Conservation (phyloP, 2,888 invertebrate genomes). For the Spodoptera littoralis region DNA sequence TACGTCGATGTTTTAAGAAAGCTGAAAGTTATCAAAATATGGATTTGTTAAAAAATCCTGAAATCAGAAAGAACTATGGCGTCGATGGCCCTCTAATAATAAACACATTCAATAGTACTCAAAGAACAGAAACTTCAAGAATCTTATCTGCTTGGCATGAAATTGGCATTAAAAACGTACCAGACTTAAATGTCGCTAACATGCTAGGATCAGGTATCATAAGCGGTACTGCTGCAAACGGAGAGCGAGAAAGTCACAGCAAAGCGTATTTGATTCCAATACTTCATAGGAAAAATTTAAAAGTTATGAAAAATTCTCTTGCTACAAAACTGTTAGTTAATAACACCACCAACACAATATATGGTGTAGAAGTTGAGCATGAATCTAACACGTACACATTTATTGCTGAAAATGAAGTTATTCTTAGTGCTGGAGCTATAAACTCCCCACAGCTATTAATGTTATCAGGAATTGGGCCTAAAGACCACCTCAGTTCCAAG, state of each 20-base stretch:
- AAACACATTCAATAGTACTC: conserved; percentile 80
- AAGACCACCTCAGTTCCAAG: conserved; percentile 61
- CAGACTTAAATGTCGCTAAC: conserved; percentile 78
- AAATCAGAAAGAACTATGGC: conserved; percentile 71
- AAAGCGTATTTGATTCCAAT: conserved; percentile 80
- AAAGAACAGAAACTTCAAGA: conserved; percentile 64
- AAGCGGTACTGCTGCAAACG: conserved; percentile 81
- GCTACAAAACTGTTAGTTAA: conserved; percentile 36
- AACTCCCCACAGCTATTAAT: conserved; percentile 85
- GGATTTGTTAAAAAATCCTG: conserved; percentile 54
- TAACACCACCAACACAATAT: conserved; percentile 4
- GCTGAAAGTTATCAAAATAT: conserved; percentile 79
- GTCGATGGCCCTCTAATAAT: conserved; percentile 80
- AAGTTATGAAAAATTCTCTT: conserved; percentile 62
- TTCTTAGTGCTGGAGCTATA: conserved; percentile 82
- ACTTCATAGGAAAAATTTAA: conserved; percentile 66
- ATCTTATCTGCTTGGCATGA: conserved; percentile 78
- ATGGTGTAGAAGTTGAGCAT: conserved; percentile 26
- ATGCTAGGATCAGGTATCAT: conserved; percentile 82
- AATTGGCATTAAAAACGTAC: conserved; percentile 75
- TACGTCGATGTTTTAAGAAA: conserved; percentile 83
- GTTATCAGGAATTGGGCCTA: conserved; percentile 80
- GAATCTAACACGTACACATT: conserved; percentile 26
- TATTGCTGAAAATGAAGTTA: conserved; percentile 77
- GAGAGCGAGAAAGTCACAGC: conserved; percentile 88